These are phyloP conservation scores for Nannobrachium achirus DNA, from an alignment of 2,113 vertebrate species.

Conservation along the genomic window DNA sequence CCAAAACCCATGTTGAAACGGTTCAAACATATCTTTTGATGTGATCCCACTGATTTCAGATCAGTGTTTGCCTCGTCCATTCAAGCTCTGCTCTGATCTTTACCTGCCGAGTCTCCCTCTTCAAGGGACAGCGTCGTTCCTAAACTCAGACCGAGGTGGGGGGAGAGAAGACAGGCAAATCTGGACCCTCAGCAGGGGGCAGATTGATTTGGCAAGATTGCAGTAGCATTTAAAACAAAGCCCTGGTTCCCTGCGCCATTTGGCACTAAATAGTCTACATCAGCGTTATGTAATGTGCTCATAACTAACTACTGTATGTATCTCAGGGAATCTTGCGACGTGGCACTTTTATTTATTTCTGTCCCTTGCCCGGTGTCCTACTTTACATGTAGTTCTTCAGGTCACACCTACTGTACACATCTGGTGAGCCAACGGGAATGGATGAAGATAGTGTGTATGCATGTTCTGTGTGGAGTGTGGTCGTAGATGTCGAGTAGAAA, in stretches of 20 bases:
- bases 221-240: constrained; percentile 79
- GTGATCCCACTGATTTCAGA: constrained; percentile 46
- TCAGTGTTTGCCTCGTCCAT: constrained; percentile 40
- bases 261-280: constrained; percentile 71
- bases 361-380: constrained; percentile 66
- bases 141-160: constrained; percentile 45
- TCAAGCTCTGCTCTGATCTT: constrained; percentile 47
- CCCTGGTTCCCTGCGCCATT: constrained; percentile 62
- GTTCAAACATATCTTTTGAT: constrained; percentile 20
- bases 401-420: constrained; percentile 70
- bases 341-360: constrained; percentile 58
- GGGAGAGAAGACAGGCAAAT: constrained; percentile 57
- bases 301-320: constrained; percentile 56
- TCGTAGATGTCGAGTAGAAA: too few relatives aligned
- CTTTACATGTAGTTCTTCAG: constrained; percentile 74
- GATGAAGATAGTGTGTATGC: constrained; percentile 68
- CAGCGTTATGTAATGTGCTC: constrained; percentile 75
- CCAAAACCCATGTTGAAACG: constrained; percentile 15
- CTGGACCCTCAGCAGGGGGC: constrained; percentile 68
- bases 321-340: constrained; percentile 65
- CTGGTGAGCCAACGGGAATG: constrained; percentile 43
- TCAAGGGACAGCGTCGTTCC: constrained; percentile 33
- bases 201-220: constrained; percentile 76
- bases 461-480: constrained; percentile 30
- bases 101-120: constrained; percentile 27